Percentiles rank a stretch among this genome's conserved stretches.
phyloP scores from a whole-genome alignment of 30 jellyfish, hydroid and myxozoan species.

The Hydra vulgaris region DNA sequence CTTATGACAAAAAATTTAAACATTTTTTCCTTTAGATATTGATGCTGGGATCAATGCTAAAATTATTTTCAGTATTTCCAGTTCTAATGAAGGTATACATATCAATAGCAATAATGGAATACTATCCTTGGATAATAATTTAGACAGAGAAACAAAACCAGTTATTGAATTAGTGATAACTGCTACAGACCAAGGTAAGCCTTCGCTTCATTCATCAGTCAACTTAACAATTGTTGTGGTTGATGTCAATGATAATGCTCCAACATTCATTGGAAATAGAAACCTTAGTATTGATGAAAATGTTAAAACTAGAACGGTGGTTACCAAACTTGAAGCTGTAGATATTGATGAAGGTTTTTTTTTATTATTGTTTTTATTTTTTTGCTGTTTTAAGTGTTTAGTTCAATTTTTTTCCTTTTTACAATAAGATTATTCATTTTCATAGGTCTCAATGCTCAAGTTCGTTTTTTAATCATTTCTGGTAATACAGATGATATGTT shows the following conservation, averaged over 20 bases:
- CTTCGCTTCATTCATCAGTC: constrained; percentile 1
- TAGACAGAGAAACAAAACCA: constrained; percentile 64
- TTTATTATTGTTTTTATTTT: too few relatives aligned
- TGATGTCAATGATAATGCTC: constrained; percentile 73
- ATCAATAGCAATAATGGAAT: constrained; percentile 40
- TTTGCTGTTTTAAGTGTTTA: too few relatives aligned
- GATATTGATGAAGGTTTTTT: constrained; percentile 76
- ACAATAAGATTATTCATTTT: neutral
- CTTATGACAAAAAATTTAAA: neutral
- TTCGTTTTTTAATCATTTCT: constrained; percentile 47
- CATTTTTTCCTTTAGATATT: constrained; percentile 18
- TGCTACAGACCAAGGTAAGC: constrained; percentile 72
- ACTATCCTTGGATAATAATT: constrained; percentile 12
- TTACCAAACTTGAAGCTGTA: constrained; percentile 44
- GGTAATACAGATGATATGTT: constrained; percentile 56
- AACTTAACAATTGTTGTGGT: constrained; percentile 30
- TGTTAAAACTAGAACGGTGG: constrained; percentile 9
- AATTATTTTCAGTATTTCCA: constrained; percentile 38
- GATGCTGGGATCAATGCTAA: constrained; percentile 62
- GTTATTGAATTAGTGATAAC: constrained; percentile 33
- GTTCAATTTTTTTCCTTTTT: too few relatives aligned
- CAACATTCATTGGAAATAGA: constrained; percentile 24
- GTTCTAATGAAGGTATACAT: constrained; percentile 28
- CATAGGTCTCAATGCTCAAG: constrained; percentile 15
- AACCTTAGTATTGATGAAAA: constrained; percentile 13